Base-by-base conservation (phyloP, 2,888 invertebrate genomes). In the Endomychus coccineus region DNA sequence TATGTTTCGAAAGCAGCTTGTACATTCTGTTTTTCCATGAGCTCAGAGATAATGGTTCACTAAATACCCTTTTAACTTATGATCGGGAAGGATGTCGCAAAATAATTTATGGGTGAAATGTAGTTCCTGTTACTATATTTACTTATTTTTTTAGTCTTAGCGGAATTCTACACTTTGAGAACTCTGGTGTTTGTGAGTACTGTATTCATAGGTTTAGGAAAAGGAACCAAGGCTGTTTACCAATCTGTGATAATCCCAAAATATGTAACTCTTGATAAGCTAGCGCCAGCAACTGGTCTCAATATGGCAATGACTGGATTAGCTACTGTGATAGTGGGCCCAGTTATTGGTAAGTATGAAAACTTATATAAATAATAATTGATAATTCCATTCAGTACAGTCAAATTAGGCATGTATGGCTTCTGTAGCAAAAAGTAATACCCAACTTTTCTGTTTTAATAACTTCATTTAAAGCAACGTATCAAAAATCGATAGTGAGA, bases 231-330 rank as follows among this genome's bases (percentile, higher is more conserved):
- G 41, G 65, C 66, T 7, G 66, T 67, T 3, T 67, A 59, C 40
- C 65, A 66, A 43, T 63, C 66, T 1, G 51, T 66, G 12, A 60
- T 67, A 30, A 53, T 67, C 24, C 66, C 67, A 4, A 59, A 59
- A 34, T 56, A 54, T 34, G 59, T 67, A 4, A 46, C 50, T 7
- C 41, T 61, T 17, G 64, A 64, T n/a, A 62, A 59, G 39, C 43
- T 64, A 14, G 56, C 65, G 2, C 55, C 62, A 9, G 67, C 66
- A 5, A 64, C 54, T 42, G 67, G 66, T 6, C 48, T 66, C 4
- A 52, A 61, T 25, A 62, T 64, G 61, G 46, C 64, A 3, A 47
- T 58, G 19, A 66, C 61, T 41, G 67, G 66, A 4, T 42, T 56
- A 7, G 40, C 59, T 4, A 65, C 64, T 1, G 47, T 66, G 13